A percentile compares a stretch with the other conserved stretches of the same genome.
These are phyloP conservation scores for Tenthredo amoena DNA, from an alignment of 2,888 invertebrate genomes.

Conservation along the genomic window DNA sequence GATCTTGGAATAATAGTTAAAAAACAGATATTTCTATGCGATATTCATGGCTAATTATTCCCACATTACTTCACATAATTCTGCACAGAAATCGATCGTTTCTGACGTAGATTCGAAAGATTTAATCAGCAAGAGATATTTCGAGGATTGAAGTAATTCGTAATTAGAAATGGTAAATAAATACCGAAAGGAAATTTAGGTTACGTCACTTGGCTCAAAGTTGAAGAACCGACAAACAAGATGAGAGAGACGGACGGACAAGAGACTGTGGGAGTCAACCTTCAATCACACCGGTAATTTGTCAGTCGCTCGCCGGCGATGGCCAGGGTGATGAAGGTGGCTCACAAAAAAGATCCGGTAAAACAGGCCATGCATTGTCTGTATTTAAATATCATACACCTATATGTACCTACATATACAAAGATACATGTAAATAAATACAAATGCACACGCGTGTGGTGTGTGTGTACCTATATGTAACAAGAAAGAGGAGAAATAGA, in stretches of 20 bases:
- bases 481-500: conserved; percentile 18
- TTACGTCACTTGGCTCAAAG: conserved; percentile 31
- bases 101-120: background rate
- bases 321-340: conserved; percentile 51
- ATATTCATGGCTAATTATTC: background rate
- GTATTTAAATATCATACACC: conserved; percentile 47
- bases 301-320: conserved; percentile 51
- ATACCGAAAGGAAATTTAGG: background rate
- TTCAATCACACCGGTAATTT: conserved; percentile 56
- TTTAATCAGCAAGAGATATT: background rate
- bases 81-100: background rate
- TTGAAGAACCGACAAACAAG: conserved; percentile 49
- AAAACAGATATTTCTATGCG: background rate
- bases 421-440: background rate
- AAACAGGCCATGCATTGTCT: conserved; percentile 46
- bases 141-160: background rate
- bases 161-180: conserved; percentile 10
- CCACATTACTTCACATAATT: background rate
- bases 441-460: conserved; percentile 3
- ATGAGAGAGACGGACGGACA: conserved; percentile 46
- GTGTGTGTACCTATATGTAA: background rate
- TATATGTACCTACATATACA: background rate
- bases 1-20: background rate
- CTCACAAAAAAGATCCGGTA: conserved; percentile 51
- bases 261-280: conserved; percentile 55